Evolutionary conservation across 1,140 invertebrate species (phyloP).

Genomic region (Caenorhabditis briggsae): DNA sequence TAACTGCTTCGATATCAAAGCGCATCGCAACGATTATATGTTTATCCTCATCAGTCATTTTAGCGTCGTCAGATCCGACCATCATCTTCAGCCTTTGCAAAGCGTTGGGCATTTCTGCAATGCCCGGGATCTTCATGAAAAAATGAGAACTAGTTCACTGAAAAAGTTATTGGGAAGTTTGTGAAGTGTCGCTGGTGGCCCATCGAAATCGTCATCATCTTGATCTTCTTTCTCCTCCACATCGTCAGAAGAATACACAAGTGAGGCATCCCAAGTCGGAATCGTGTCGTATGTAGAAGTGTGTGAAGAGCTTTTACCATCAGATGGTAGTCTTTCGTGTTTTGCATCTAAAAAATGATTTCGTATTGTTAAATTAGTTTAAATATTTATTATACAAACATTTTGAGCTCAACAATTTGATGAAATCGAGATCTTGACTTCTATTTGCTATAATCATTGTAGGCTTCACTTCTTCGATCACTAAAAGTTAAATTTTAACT

Average conservation of each 20-base stretch:
- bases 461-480: conserved; percentile 62
- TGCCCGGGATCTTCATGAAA: background rate
- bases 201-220: conserved; percentile 52
- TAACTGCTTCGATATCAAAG: conserved; percentile 56
- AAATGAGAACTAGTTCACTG: background rate
- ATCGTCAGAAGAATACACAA: conserved; percentile 19
- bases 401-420: conserved; percentile 42
- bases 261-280: conserved; percentile 4
- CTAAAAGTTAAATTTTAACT: conserved; percentile 48
- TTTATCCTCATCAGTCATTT: conserved; percentile 38
- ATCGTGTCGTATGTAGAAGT: conserved; percentile 5
- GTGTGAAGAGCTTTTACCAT: background rate
- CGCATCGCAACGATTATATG: conserved; percentile 59
- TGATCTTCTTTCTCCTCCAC: conserved; percentile 2
- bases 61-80: conserved; percentile 58
- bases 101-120: conserved; percentile 48
- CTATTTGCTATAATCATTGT: conserved; percentile 57
- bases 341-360: background rate
- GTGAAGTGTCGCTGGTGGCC: conserved; percentile 24
- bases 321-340: conserved; percentile 10
- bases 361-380: background rate
- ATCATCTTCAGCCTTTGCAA: conserved; percentile 49
- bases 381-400: conserved; percentile 36
- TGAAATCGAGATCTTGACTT: conserved; percentile 60
- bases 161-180: conserved; percentile 55